Conservation (phyloP, 2,797 vertebrate species). For the Adelosebastes latens region DNA sequence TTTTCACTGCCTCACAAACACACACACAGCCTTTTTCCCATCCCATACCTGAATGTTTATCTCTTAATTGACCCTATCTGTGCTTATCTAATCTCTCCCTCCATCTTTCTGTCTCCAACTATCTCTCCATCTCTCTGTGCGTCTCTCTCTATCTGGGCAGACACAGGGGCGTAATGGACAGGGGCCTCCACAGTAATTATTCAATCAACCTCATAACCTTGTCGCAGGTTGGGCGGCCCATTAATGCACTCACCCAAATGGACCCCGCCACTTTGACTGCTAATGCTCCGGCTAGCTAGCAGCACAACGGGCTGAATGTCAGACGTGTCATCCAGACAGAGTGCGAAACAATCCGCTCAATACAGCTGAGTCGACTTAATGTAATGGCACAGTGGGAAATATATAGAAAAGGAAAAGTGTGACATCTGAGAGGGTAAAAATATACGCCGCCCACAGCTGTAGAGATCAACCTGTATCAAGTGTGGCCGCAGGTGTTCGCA, state of each 20-base stretch:
- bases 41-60: slow-evolving; percentile 76
- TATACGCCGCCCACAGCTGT: slow-evolving; percentile 37
- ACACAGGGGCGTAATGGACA: slow-evolving; percentile 80
- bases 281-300: slow-evolving; percentile 69
- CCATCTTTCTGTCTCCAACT: slow-evolving; percentile 76
- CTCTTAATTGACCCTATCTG: slow-evolving; percentile 85
- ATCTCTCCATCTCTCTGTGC: slow-evolving; percentile 73
- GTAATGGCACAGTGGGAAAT: slow-evolving; percentile 38
- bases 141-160: slow-evolving; percentile 71
- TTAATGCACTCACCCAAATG: slow-evolving; percentile 80
- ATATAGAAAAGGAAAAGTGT: slow-evolving; percentile 34
- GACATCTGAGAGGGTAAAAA: slow-evolving; percentile 44
- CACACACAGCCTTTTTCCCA: slow-evolving; percentile 19
- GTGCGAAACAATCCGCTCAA: slow-evolving; percentile 42
- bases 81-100: slow-evolving; percentile 81
- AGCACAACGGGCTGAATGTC: slow-evolving; percentile 72
- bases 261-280: slow-evolving; percentile 74
- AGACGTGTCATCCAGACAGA: slow-evolving; percentile 64
- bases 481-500: slow-evolving; percentile 66
- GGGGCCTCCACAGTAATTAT: slow-evolving; percentile 83
- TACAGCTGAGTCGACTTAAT: slow-evolving; percentile 23
- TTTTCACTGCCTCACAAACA: slow-evolving; percentile 30
- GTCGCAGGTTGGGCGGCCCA: slow-evolving; percentile 78
- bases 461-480: slow-evolving; percentile 65
- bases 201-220: slow-evolving; percentile 87